Percentiles rank a stretch among this genome's conserved stretches.
Evolutionary conservation across 2,797 vertebrate species (phyloP).

Genomic region (Peromyscus nudipes): DNA sequence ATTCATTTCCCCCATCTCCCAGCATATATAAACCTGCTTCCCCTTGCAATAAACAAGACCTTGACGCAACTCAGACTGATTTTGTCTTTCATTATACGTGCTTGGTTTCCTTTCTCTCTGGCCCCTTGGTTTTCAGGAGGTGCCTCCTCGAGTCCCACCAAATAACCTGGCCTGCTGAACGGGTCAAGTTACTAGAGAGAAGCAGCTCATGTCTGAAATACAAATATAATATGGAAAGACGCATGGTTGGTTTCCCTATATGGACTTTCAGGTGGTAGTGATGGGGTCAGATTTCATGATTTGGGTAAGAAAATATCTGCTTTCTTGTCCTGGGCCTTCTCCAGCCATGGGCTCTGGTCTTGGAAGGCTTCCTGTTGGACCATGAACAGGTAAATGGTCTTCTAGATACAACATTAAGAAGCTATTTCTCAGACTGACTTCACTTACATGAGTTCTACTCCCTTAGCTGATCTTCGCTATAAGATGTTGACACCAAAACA

Average conservation of each 20-base stretch:
- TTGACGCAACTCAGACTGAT: too few species aligned
- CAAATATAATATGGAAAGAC: neutral
- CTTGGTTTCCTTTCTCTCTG: too few species aligned
- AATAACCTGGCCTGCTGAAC: too few species aligned
- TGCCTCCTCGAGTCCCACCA: too few species aligned
- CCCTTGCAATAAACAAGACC: too few species aligned
- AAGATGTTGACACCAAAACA: neutral
- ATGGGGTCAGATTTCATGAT: neutral
- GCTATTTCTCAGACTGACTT: neutral
- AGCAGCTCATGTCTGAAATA: neutral
- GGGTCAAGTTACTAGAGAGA: too few species aligned
- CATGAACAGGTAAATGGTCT: neutral
- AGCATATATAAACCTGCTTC: too few species aligned
- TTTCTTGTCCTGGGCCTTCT: neutral
- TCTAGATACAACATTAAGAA: neutral
- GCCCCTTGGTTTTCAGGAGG: too few species aligned
- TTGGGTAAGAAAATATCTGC: neutral
- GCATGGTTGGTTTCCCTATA: neutral
- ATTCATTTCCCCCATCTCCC: too few species aligned
- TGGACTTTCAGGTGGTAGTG: neutral
- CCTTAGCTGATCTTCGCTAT: neutral
- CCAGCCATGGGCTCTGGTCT: neutral
- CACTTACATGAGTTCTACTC: neutral
- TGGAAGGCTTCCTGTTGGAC: neutral
- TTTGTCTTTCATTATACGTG: too few species aligned